Evolutionary conservation across 2,113 vertebrate genomes (phyloP), one percentile per base, ranked within the genome.

Genomic region (Semnornis frantzii): DNA sequence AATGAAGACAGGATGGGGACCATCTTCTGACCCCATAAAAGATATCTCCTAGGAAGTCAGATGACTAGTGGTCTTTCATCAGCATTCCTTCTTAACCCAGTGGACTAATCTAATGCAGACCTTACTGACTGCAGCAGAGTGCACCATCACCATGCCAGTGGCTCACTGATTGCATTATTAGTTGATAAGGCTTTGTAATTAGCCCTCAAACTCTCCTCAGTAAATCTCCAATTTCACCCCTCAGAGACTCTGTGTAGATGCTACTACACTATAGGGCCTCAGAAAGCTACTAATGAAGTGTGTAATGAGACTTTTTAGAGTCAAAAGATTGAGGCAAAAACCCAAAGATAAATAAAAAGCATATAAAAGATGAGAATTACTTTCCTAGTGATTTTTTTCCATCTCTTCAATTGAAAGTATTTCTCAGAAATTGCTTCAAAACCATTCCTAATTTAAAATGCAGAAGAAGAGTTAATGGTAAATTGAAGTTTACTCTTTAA

Each of bases 141-240:
- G 90, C 59, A 50, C 77, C 60, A 83, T 77, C 73, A 9, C 65
- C 25, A 7, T 90, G 76, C 87, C 85, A 71, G 48, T 85, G 89
- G 89, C 87, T 90, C 66, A 74, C 82, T 85, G 82, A 88, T 88
- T 87, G 81, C 58, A 21, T 65, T 95, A 93, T 78, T 90, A 83
- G 75, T 92, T 94, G 89, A 94, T 94, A 96, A 94, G 85, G 27
- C 58, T 94, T 91, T 92, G 79, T 83, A 96, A 95, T 93, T 94
- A 97, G 82, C 87, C 91, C 91, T 94, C 89, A 87, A 91, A 94
- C 69, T 87, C 87, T 90, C 72, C 89, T 78, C 89, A 74, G 94
- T 88, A 96, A 94, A 95, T 92, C 95, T 96, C 82, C 91, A 89
- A 94, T 95, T 96, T 96, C 89, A 96, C 70, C 89, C 91, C 87